Percentiles rank a stretch among this genome's conserved stretches.
Conservation (phyloP, 2,797 vertebrate genomes). For the Ibycter americanus region DNA sequence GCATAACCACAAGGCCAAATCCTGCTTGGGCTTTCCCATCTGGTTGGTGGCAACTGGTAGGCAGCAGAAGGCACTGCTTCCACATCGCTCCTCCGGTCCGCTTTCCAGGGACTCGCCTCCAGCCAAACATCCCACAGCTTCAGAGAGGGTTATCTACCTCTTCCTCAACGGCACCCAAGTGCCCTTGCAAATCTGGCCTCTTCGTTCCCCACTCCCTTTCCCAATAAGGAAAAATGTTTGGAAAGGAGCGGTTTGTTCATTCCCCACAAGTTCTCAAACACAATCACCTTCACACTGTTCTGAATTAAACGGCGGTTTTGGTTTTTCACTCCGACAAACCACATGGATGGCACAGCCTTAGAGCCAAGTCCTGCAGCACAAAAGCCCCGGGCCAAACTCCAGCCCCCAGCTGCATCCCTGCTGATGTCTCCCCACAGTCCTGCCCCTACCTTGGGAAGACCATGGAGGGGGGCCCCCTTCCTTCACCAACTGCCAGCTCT, state of each 20-base stretch:
- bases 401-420: not conserved
- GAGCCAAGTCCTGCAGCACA: constrained; percentile 48
- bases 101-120: not conserved
- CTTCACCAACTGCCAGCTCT: not conserved
- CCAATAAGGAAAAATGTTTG: not conserved
- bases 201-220: not conserved
- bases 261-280: not conserved
- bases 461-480: not conserved
- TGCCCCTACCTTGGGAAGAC: not conserved
- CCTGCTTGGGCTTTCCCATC: not conserved
- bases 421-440: not conserved
- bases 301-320: not conserved
- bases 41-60: not conserved
- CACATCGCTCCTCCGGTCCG: not conserved
- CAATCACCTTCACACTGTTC: not conserved
- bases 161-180: constrained; percentile 57
- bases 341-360: not conserved
- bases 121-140: not conserved
- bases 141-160: constrained; percentile 66
- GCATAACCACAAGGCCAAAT: not conserved
- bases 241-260: not conserved
- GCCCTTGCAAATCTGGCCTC: constrained; percentile 52
- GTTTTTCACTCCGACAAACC: not conserved
- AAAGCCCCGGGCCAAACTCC: constrained; percentile 32
- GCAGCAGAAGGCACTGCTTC: not conserved